Percentiles rank a stretch among this genome's conserved stretches.
Conservation (phyloP, 2,113 vertebrate species). For the Callionymus lyra region DNA sequence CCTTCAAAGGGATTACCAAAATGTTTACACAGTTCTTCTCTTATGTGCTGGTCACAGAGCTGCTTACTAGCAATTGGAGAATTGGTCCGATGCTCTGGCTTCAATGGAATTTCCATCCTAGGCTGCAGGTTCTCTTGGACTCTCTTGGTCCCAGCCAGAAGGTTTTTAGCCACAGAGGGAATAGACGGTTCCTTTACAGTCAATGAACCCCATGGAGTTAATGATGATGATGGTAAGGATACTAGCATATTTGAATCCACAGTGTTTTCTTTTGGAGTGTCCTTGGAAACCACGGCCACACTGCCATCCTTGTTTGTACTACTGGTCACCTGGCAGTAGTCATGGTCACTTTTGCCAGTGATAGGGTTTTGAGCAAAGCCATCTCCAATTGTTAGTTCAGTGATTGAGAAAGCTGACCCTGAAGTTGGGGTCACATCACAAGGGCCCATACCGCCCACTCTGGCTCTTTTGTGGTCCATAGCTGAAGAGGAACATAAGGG, state of each 20-base stretch:
- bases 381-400: slow-evolving; percentile 53
- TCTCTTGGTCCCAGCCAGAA: slow-evolving; percentile 53
- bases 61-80: slow-evolving; percentile 74
- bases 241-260: slow-evolving; percentile 76
- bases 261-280: slow-evolving; percentile 45
- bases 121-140: too few species aligned
- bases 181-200: slow-evolving; percentile 70
- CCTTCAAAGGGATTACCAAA: slow-evolving; percentile 87
- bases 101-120: too few species aligned
- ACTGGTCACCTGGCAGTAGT: slow-evolving; percentile 92
- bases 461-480: slow-evolving; percentile 83
- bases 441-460: slow-evolving; percentile 75
- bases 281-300: slow-evolving; percentile 31
- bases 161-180: slow-evolving; percentile 68
- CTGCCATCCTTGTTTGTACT: slow-evolving; percentile 74
- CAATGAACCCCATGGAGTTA: slow-evolving; percentile 65
- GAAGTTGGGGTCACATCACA: slow-evolving; percentile 89
- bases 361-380: slow-evolving; percentile 75
- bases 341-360: slow-evolving; percentile 80
- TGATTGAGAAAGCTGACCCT: slow-evolving; percentile 64
- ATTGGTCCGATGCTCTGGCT: too few species aligned
- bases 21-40: slow-evolving; percentile 97
- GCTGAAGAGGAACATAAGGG: slow-evolving; percentile 87
- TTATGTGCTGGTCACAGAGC: slow-evolving; percentile 91
- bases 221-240: slow-evolving; percentile 61